Evolutionary conservation across 2,797 vertebrate genomes (phyloP), one percentile per base, ranked within the genome.

Genomic region (Epinephelus coioides): DNA sequence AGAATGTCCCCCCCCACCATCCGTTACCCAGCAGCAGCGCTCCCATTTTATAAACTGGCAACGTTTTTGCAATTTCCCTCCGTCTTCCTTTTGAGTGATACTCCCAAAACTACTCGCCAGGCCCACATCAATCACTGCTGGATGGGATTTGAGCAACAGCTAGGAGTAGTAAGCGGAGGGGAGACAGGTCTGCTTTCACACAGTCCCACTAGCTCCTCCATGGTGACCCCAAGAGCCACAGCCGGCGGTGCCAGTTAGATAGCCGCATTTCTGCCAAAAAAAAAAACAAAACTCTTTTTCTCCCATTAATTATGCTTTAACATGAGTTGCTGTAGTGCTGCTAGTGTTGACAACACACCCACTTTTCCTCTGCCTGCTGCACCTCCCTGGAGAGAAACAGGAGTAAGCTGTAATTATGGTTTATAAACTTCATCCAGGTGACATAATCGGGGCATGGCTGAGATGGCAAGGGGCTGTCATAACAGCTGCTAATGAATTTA

Each of bases 401-500:
- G 70, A 86, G 76, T 80, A 81, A 76, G 82, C 79, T 89, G 86
- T 93, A 94, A 93, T 94, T 92, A 90, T 85, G 81, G 73, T 89
- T 92, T 88, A 92, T 93, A 90, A 94, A 93, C 89, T 90, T 90
- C 86, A 91, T 91, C 86, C 86, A 88, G 90, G 89, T 93, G 94
- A 94, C 94, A 94, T 92, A 95, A 95, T 92, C 88, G 57, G 91
- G 91, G 73, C 92, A 92, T 62, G 78, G 87, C 85, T 89, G 88
- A 86, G 88, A 85, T 89, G 73, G 88, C 73, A 57, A 62, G 60
- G 25, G 44, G 80, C 81, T 88, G 86, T 88, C 82, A 84, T 56
- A 83, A 83, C 86, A 83, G 68, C 69, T 66, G 67, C 82, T 86
- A 76, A 84, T 88, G 79, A 72, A 88, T 86, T 74, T 78, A 76